A percentile compares a stretch with the other conserved stretches of the same genome.
Evolutionary conservation across 2,888 invertebrate species (phyloP).

Genomic region (Suillia variegata): DNA sequence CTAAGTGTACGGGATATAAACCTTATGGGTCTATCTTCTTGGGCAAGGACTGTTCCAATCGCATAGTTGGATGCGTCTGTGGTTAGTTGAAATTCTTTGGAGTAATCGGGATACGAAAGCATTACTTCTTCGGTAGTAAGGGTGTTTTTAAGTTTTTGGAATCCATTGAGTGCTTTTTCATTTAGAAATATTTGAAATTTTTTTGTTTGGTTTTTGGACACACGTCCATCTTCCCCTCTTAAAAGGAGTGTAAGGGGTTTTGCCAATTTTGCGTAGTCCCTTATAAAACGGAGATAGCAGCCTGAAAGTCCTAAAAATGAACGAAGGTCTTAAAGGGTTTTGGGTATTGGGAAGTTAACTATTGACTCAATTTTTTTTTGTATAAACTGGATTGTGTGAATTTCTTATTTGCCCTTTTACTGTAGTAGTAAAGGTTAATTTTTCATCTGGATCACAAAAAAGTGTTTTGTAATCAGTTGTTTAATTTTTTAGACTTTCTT

Average conservation of each 20-base stretch:
- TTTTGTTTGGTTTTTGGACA: neutral
- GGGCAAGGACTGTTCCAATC: neutral
- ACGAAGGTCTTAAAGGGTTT: neutral
- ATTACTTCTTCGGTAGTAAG: neutral
- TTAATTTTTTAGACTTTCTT: too few species aligned
- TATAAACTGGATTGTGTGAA: slow-evolving; percentile 12
- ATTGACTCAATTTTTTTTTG: slow-evolving; percentile 27
- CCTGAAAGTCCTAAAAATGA: neutral
- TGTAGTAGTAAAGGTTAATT: too few species aligned
- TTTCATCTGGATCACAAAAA: too few species aligned
- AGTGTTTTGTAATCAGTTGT: too few species aligned
- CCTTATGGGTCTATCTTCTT: neutral
- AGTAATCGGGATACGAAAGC: neutral
- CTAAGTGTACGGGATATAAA: neutral
- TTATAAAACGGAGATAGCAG: slow-evolving; percentile 2
- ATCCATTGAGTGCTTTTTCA: neutral
- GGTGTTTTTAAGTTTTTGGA: neutral
- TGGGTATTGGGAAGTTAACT: neutral
- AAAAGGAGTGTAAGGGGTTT: slow-evolving; percentile 12
- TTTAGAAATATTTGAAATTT: neutral
- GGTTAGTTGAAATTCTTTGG: neutral
- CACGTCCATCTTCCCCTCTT: slow-evolving; percentile 7
- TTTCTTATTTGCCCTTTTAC: slow-evolving; percentile 15
- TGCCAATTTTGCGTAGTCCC: slow-evolving; percentile 10
- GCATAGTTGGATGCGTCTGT: neutral